Conservation (phyloP, 2,797 vertebrate genomes). For the Trachops cirrhosus region DNA sequence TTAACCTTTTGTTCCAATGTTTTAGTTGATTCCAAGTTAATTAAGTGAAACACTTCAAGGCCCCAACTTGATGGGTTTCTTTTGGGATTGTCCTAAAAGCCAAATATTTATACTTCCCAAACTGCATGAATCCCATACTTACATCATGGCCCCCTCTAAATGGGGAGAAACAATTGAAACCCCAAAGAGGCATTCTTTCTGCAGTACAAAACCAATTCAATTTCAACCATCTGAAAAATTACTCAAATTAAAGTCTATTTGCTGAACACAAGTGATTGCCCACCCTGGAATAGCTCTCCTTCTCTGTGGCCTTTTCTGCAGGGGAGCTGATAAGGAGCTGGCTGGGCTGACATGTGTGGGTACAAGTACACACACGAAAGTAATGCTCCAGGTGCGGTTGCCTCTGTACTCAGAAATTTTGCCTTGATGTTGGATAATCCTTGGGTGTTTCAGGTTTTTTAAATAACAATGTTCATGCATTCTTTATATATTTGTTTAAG, state of each 20-base stretch:
- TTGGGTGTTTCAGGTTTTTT: not conserved
- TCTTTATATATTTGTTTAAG: not conserved
- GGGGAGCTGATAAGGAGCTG: conserved; percentile 45
- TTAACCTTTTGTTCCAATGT: not conserved
- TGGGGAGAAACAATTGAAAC: not conserved
- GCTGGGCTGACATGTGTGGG: conserved; percentile 19
- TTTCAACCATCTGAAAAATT: conserved; percentile 58
- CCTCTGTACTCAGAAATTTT: not conserved
- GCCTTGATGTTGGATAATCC: not conserved
- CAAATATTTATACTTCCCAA: conserved; percentile 21
- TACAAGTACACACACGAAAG: conserved; percentile 10
- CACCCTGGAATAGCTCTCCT: not conserved
- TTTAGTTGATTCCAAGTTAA: conserved; percentile 19
- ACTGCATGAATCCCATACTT: not conserved
- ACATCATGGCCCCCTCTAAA: not conserved
- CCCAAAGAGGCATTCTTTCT: conserved; percentile 19
- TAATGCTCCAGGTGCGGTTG: not conserved
- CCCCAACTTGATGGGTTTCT: not conserved
- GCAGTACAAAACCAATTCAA: conserved; percentile 15
- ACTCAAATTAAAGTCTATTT: conserved; percentile 57
- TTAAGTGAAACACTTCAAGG: not conserved
- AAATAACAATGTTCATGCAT: not conserved
- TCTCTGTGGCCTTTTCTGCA: not conserved
- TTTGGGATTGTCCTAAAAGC: not conserved
- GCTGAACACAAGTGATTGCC: conserved; percentile 25